Evolutionary conservation across 2,113 vertebrate species (phyloP).

Genomic region (Excalfactoria chinensis): DNA sequence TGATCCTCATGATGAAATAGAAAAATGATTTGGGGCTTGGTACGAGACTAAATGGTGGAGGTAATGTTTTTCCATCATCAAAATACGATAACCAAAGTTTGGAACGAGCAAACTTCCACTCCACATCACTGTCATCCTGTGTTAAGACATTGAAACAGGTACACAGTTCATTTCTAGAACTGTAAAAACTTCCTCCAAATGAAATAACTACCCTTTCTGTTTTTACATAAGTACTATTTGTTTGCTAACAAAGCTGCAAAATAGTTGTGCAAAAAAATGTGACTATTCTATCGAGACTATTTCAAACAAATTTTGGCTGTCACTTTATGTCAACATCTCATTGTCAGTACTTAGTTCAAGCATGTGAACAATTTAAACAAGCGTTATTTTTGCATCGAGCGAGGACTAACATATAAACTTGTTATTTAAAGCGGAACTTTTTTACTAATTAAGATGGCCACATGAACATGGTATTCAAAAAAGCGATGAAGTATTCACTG

Average conservation of each 20-base stretch:
- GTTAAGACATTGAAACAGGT: constrained; percentile 23
- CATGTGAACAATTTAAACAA: constrained; percentile 4
- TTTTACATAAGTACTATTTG: neutral
- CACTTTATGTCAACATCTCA: neutral
- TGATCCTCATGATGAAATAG: constrained; percentile 82
- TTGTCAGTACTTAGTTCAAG: neutral
- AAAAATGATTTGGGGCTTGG: constrained; percentile 90
- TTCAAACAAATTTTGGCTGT: neutral
- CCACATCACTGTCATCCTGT: constrained; percentile 90
- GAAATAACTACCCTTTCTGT: neutral
- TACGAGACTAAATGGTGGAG: constrained; percentile 89
- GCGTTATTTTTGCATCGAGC: neutral
- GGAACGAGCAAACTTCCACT: constrained; percentile 91
- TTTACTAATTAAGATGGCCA: neutral
- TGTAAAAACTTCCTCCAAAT: neutral
- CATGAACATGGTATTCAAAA: neutral
- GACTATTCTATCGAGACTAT: neutral
- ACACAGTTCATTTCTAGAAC: neutral
- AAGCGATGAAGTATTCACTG: neutral
- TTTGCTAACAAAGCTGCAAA: neutral
- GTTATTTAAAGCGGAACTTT: neutral
- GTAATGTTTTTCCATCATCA: constrained; percentile 90
- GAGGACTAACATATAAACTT: neutral
- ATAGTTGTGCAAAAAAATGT: neutral
- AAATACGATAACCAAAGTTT: constrained; percentile 92